A percentile compares a stretch with the other conserved stretches of the same genome.
Conservation (phyloP, 2,113 vertebrate genomes). For the Sinocyclocheilus maitianheensis region DNA sequence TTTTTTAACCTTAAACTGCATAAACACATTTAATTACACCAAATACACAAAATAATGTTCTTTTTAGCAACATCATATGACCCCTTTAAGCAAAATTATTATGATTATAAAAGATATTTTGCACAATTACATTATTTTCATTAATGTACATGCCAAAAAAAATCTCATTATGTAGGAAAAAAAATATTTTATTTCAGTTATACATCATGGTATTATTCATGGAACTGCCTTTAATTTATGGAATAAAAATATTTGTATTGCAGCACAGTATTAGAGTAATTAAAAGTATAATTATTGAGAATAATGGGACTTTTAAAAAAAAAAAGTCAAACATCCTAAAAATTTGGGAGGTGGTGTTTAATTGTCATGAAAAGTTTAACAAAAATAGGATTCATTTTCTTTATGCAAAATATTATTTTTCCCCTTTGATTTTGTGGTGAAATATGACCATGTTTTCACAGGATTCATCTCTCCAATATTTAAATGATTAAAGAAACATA, state of each 20-base stretch:
- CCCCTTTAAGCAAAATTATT: not conserved
- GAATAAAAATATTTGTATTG: no score
- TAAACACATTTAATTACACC: no score
- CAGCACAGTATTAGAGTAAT: not conserved
- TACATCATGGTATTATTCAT: not conserved
- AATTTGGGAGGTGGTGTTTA: not conserved
- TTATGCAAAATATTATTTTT: not conserved
- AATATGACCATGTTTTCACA: not conserved
- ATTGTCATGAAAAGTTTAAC: not conserved
- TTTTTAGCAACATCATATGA: no score
- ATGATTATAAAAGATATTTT: not conserved
- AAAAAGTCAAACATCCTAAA: not conserved
- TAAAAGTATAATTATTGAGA: not conserved
- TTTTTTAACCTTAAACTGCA: no score
- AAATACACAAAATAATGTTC: no score
- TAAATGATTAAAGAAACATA: not conserved
- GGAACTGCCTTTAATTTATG: not conserved
- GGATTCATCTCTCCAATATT: not conserved
- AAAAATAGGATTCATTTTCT: no score
- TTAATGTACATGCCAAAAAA: not conserved
- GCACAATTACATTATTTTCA: not conserved
- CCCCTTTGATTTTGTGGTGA: not conserved
- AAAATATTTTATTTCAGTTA: no score
- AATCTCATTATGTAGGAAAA: not conserved
- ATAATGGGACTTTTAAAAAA: not conserved